Evolutionary conservation across 2,797 vertebrate species (phyloP), one percentile per base, ranked within the genome.

Genomic region (Lateolabrax maculatus): DNA sequence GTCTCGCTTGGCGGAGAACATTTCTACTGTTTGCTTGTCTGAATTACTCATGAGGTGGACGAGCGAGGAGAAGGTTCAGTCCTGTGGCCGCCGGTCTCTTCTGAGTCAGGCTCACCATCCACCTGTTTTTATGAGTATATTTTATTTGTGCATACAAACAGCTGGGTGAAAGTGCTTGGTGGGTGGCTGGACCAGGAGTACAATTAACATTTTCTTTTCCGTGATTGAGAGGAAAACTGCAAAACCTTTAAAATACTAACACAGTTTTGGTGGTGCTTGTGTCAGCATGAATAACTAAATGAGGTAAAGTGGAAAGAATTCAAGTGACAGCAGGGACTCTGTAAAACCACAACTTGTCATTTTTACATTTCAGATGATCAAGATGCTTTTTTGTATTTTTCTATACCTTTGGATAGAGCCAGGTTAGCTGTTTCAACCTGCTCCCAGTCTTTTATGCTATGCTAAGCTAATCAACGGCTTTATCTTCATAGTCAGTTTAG

Each of bases 21-120:
- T 60, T 64, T 85, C 75, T 44, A 39, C 64, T 82, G 69, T 81
- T 74, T 75, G 70, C 71, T 61, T 51, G 75, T 66, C 70, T 94
- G 84, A 91, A 92, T 93, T 89, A 90, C 87, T 91, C 77, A 90
- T 88, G 87, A 92, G 77, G 63, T 74, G 84, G 80, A 86, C 49
- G 27, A 77, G 52, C 21, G 36, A 41, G 53, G 76, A 86, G 84
- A 91, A 87, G 79, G 70, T 87, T 84, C 80, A 89, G 5, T 89
- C 85, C 81, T 73, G 76, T 56, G 76, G 84, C 80, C 80, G 74
- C 55, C 7, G 5, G 65, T 71, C 71, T 84, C 84, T 15, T 55
- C 70, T 72, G 69, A 74, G 60, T 79, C 66, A 67, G 10, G 81
- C 57, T 58, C 51, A 46, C 58, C 25, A 52, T 27, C 4, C 13